Conservation (phyloP, 2,888 invertebrate species). For the Coelinius sp. region DNA sequence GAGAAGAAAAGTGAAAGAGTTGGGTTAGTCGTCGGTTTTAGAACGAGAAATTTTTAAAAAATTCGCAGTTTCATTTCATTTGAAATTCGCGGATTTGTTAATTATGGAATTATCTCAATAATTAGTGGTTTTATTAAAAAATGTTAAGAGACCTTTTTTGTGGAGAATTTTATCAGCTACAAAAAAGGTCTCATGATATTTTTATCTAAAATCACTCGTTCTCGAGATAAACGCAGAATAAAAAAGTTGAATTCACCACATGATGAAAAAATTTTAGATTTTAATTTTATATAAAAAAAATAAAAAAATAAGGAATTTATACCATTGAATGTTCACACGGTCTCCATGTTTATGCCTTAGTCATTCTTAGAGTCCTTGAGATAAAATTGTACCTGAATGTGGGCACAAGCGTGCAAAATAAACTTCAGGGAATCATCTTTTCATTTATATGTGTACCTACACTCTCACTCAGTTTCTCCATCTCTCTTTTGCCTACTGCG, state of each 20-base stretch:
- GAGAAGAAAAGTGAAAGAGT: neutral
- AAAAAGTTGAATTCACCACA: too few relatives aligned
- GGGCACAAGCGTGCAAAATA: slow-evolving; percentile 21
- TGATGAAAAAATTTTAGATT: neutral
- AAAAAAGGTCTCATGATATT: too few relatives aligned
- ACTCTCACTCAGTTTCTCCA: slow-evolving; percentile 29
- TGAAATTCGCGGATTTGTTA: too few relatives aligned
- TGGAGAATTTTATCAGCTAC: too few relatives aligned
- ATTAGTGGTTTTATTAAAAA: too few relatives aligned
- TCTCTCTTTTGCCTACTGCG: slow-evolving; percentile 1
- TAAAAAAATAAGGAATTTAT: slow-evolving; percentile 4
- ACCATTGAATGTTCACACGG: slow-evolving; percentile 6
- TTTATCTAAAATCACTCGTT: too few relatives aligned
- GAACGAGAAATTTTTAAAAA: too few relatives aligned
- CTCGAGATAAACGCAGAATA: too few relatives aligned
- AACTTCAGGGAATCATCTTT: slow-evolving; percentile 16
- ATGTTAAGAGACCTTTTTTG: too few relatives aligned
- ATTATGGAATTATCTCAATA: too few relatives aligned
- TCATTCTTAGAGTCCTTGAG: slow-evolving; percentile 18
- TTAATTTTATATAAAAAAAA: neutral
- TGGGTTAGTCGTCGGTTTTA: neutral
- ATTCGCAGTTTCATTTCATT: too few relatives aligned
- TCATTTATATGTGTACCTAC: slow-evolving; percentile 18
- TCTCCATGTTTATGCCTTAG: slow-evolving; percentile 4
- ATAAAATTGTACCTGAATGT: slow-evolving; percentile 13